Conservation (phyloP, 1,140 invertebrate genomes). For the Drosophila serrata region DNA sequence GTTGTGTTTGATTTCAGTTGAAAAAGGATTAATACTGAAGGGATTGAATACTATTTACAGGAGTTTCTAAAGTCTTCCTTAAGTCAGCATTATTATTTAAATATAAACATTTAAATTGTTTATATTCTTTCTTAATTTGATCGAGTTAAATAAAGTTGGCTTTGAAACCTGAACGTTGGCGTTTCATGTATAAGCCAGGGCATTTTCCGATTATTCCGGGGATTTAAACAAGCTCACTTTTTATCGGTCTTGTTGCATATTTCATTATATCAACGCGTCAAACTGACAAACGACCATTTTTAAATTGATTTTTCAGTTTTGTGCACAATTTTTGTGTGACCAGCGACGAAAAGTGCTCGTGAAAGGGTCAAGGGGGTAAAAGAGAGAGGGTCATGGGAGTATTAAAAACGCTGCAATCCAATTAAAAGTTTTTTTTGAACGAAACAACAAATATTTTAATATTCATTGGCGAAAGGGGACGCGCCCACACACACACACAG, state of each 20-base stretch:
- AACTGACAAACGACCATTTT: slow-evolving; percentile 59
- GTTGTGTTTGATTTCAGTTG: not conserved
- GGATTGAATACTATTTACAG: not conserved
- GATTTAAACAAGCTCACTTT: not conserved
- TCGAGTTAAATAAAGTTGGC: not conserved
- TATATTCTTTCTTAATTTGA: not conserved
- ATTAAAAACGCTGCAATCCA: slow-evolving; percentile 78
- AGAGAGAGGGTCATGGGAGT: slow-evolving; percentile 46
- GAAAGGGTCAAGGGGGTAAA: not conserved
- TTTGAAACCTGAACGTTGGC: not conserved
- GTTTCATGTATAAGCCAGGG: not conserved
- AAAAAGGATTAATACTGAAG: not conserved
- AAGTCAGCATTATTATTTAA: not conserved
- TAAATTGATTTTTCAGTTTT: slow-evolving; percentile 76
- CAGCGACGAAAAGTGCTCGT: slow-evolving; percentile 12
- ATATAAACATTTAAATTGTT: not conserved
- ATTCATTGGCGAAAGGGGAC: slow-evolving; percentile 55
- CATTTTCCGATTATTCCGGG: slow-evolving; percentile 2
- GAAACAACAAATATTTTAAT: slow-evolving; percentile 67
- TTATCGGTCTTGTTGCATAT: slow-evolving; percentile 37
- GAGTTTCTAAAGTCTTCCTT: not conserved
- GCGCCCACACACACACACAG: slow-evolving; percentile 24
- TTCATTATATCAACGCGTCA: slow-evolving; percentile 60
- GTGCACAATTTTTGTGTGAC: slow-evolving; percentile 34
- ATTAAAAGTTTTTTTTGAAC: slow-evolving; percentile 79